Base-by-base conservation (phyloP, 1,140 invertebrate genomes). In the Macrotrachela quadricornifera region DNA sequence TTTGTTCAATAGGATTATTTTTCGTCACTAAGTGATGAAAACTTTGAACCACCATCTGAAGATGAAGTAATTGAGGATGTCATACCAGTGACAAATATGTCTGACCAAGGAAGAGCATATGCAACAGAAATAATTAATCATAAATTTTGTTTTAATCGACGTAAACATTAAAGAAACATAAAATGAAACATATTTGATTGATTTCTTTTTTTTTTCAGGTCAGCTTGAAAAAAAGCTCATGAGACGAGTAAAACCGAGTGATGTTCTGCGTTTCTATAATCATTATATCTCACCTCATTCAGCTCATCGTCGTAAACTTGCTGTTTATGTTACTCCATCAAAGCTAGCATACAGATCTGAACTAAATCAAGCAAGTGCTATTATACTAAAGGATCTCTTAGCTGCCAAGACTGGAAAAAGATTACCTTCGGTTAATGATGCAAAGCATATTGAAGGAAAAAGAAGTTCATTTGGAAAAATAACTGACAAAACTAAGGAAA, bases 111-210 rank as follows among this genome's bases (percentile, higher is more conserved):
- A 15, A 67, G 69, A 36, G 72, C 78, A 51, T 81, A 80, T 61
- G 91, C 86, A 83, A 65, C 63, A 17, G 91, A 96, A 74, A 94
- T 95, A 51, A 69, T 72, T 10, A 71, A 75, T 1, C 81, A 87
- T 61, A 80, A 86, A 56, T 95, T 91, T 69, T 82, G 90, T 67
- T 96, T 95, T 70, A 82, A 90, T 61, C 74, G 87, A 59, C 67
- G 71, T 73, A 58, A 52, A 40, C 37, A 30, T 12, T 18, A 47
- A 14, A 18, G 40, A 37, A 43, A 42, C 38, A 21, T 18, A 17
- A 39, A 6, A 43, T 50, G n/a, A 16, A 14, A 36, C 8, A 40
- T 21, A 15, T 39, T 12, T 41, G 13, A 3, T 38, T 13, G 47
- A 45, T 9, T 21, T 45, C 18, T 40, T 54, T 49, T 56, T 50